These are phyloP conservation scores for Pterocles gutturalis DNA, from an alignment of 2,113 vertebrate genomes.

Conservation along the genomic window DNA sequence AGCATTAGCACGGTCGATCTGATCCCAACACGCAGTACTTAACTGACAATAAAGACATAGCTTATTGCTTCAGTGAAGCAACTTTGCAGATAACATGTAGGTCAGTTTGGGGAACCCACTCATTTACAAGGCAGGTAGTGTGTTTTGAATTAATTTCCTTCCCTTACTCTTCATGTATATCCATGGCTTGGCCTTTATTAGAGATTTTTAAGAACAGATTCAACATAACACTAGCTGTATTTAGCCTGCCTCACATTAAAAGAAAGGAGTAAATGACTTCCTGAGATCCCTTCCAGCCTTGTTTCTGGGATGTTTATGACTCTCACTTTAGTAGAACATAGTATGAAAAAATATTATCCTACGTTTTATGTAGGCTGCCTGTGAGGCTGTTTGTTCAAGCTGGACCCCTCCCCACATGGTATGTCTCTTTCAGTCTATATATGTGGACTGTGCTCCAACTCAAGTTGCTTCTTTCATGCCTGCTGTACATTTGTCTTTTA, in stretches of 20 bases:
- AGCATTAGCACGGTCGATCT: background rate
- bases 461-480: background rate
- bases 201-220: background rate
- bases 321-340: background rate
- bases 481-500: background rate
- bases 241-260: background rate
- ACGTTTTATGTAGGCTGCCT: background rate
- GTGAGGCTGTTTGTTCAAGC: background rate
- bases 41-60: background rate
- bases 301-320: background rate
- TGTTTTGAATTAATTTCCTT: background rate
- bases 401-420: background rate
- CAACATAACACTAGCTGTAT: background rate
- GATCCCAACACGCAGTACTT: background rate
- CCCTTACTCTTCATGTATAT: background rate
- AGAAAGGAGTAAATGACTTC: background rate
- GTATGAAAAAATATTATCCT: background rate
- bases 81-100: background rate
- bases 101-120: background rate
- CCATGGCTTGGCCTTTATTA: background rate
- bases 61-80: background rate
- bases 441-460: background rate
- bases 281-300: background rate
- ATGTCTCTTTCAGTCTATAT: background rate
- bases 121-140: background rate